Base-by-base conservation (phyloP, 1,140 invertebrate species). In the Heliothis subflexa region DNA sequence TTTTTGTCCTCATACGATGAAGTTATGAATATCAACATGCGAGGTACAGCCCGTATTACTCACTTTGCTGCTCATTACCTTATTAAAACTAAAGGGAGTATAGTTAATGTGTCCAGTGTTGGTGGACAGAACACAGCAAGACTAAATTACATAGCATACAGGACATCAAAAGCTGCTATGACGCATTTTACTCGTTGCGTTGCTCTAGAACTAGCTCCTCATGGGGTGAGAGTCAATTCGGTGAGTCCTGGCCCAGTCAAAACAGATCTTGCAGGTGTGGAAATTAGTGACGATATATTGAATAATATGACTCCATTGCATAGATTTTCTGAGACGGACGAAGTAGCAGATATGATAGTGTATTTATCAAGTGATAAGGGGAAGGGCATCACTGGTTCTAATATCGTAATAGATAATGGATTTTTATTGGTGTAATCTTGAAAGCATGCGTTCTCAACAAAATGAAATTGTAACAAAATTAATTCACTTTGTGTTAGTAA, bases 181-280 rank as follows among this genome's bases (percentile, higher is more conserved):
- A 98, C 98, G 94, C 98, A 98, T 87, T 96, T 99, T 61, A 98
- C 98, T 0, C 95, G 96, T 83, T 97, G 97, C 81, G 90, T 95
- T 13, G 97, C 97, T 10, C 94, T 98, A 81, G 97, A 81, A 68
- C 28, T 81, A 5, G 66, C 73, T 7, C 18, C 68, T 13, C 21
- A 55, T 21, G 81, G 81, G n/a, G 71, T 82, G 3, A 47, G 81
- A n/a, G 81, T 80, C 0, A 82, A 82, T 21, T 18, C 49, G 5
- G 64, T 82, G 5, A 79, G 78, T 78, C 81, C 81, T 21, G 81
- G 81, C 1, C 81, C 81, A 45, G 81, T 82, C 1, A 16, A 49
- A 2, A 82, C 81, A 0, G 72, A 79, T 7, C n/a, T 73, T 10
- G 74, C 66, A 14, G 47, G 72, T 10, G 66, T 73, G 13, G 10